Conservation (phyloP, 1,140 invertebrate genomes). For the Formica selysi region DNA sequence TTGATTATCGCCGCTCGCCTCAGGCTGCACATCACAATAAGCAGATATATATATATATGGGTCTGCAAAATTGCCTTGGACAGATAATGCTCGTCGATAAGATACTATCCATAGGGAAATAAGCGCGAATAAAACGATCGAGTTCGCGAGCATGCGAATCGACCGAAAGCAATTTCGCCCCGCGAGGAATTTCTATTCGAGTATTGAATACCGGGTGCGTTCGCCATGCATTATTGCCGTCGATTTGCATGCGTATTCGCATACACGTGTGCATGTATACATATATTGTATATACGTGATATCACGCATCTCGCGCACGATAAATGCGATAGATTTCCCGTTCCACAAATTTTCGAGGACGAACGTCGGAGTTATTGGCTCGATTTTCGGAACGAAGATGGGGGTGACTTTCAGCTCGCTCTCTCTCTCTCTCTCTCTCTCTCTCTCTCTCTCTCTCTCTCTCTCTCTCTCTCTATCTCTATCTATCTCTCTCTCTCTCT, state of each 20-base stretch:
- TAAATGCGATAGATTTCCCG: slow-evolving; percentile 39
- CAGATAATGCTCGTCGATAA: slow-evolving; percentile 47
- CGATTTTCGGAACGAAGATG: background rate
- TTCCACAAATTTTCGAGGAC: slow-evolving; percentile 47
- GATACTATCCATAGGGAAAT: slow-evolving; percentile 28
- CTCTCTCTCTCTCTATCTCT: too few relatives aligned
- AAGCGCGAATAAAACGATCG: slow-evolving; percentile 40
- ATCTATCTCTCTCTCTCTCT: too few relatives aligned
- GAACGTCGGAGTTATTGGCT: slow-evolving; percentile 46
- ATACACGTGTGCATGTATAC: too few relatives aligned
- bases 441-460: too few relatives aligned
- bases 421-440: too few relatives aligned
- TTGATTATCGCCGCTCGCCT: slow-evolving; percentile 35
- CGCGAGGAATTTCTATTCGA: slow-evolving; percentile 55
- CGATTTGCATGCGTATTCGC: slow-evolving; percentile 6
- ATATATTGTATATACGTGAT: background rate
- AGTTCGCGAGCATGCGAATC: background rate
- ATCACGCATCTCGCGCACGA: background rate
- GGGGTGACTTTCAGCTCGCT: background rate
- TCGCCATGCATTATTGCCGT: slow-evolving; percentile 38
- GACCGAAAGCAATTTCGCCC: slow-evolving; percentile 13
- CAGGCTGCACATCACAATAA: slow-evolving; percentile 29
- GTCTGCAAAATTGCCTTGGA: slow-evolving; percentile 14
- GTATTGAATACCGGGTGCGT: slow-evolving; percentile 1
- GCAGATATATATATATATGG: background rate